A percentile compares a stretch with the other conserved stretches of the same genome.
Evolutionary conservation across 2,888 invertebrate genomes (phyloP).

Genomic region (Cepaea hortensis): DNA sequence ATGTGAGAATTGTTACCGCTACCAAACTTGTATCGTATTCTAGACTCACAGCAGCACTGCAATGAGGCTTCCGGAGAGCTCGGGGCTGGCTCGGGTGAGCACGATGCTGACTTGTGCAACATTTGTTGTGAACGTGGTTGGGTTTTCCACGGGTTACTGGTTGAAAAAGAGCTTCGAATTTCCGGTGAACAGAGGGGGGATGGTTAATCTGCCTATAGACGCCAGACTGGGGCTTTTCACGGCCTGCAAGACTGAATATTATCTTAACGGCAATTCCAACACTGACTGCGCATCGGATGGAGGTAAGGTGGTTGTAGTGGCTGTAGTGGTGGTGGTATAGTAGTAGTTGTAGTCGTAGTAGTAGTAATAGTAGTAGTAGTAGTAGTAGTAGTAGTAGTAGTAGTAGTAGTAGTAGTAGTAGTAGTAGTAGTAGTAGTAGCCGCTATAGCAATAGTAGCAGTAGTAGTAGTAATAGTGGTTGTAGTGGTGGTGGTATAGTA

Average conservation of each 20-base stretch:
- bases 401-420: constrained; percentile 9
- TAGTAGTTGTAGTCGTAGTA: not conserved
- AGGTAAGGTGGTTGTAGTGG: not conserved
- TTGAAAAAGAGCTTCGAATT: constrained; percentile 4
- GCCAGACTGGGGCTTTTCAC: constrained; percentile 24
- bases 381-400: constrained; percentile 1
- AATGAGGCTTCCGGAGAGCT: constrained; percentile 5
- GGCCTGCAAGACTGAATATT: constrained; percentile 17
- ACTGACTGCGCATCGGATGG: constrained; percentile 24
- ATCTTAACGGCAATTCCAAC: not conserved
- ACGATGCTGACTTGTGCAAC: not conserved
- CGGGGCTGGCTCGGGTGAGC: not conserved
- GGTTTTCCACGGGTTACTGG: constrained; percentile 22
- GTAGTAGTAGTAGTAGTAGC: not conserved
- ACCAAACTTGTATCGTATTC: too few species aligned
- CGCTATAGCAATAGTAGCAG: not conserved
- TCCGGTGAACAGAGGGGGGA: not conserved
- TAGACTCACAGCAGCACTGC: not conserved
- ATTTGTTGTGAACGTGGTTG: constrained; percentile 29
- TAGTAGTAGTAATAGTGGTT: not conserved
- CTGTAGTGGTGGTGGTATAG: not conserved
- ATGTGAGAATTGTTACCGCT: too few species aligned
- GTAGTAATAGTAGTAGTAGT: not conserved
- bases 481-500: too few species aligned
- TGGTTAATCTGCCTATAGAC: not conserved